Conservation (phyloP, 2,113 vertebrate genomes). For the Pygoscelis adeliae region DNA sequence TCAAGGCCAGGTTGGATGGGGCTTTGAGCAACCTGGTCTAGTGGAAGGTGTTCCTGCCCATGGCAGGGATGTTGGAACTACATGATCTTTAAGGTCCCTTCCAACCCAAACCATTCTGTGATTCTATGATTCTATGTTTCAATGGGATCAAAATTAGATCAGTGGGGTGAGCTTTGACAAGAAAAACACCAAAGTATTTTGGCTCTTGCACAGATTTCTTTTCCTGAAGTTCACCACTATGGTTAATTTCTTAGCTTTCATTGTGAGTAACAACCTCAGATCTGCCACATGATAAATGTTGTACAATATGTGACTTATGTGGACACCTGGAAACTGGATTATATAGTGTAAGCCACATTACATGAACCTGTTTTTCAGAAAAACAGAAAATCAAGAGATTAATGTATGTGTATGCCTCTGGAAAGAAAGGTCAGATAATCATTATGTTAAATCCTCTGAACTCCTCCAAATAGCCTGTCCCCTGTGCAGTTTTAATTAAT, state of each 20-base stretch:
- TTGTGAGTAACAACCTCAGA: neutral
- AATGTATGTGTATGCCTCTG: neutral
- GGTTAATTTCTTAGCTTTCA: neutral
- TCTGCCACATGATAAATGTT: neutral
- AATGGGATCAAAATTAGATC: neutral
- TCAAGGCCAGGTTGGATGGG: neutral
- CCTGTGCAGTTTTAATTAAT: neutral
- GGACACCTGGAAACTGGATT: neutral
- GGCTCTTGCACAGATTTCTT: neutral
- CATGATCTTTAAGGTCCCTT: neutral
- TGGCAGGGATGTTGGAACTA: neutral
- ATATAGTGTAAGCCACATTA: neutral
- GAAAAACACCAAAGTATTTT: neutral
- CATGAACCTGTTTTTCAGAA: neutral
- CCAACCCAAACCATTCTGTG: neutral
- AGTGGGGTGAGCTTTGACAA: neutral
- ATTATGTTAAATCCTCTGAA: neutral
- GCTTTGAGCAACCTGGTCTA: neutral
- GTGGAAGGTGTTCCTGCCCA: neutral
- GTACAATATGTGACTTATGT: neutral
- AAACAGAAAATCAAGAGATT: neutral
- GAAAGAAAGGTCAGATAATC: neutral
- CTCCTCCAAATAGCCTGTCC: neutral
- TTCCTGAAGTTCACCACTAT: neutral
- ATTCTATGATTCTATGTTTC: neutral